These are phyloP conservation scores for Zootermopsis nevadensis DNA, from an alignment of 2,888 invertebrate species.

Conservation along the genomic window DNA sequence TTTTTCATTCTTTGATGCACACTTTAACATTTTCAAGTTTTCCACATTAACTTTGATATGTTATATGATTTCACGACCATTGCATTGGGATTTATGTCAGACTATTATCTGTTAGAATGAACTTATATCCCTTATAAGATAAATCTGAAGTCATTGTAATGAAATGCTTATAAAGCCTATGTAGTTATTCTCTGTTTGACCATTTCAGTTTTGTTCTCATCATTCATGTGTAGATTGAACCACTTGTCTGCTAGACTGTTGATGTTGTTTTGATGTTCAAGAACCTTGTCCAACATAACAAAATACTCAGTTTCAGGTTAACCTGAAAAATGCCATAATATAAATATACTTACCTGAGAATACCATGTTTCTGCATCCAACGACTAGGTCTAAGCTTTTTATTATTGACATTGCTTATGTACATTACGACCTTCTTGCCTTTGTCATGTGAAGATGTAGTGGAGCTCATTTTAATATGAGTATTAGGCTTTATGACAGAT, in stretches of 20 bases:
- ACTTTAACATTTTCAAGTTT: background rate
- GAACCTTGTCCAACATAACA: background rate
- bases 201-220: background rate
- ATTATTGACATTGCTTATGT: background rate
- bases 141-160: slow-evolving; percentile 6
- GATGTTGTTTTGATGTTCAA: slow-evolving; percentile 19
- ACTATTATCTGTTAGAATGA: background rate
- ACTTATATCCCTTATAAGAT: background rate
- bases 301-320: slow-evolving; percentile 9
- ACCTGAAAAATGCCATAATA: background rate
- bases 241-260: slow-evolving; percentile 15
- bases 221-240: background rate
- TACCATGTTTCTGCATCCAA: background rate
- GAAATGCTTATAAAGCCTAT: background rate
- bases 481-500: background rate
- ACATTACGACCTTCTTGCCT: background rate
- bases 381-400: slow-evolving; percentile 8
- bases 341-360: background rate
- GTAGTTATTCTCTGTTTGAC: background rate
- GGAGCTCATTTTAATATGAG: background rate
- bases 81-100: background rate
- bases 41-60: background rate
- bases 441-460: slow-evolving; percentile 5
- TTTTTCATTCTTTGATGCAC: background rate
- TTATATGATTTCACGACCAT: background rate